Conservation (phyloP, 1,140 invertebrate genomes). For the Magallana gigas region DNA sequence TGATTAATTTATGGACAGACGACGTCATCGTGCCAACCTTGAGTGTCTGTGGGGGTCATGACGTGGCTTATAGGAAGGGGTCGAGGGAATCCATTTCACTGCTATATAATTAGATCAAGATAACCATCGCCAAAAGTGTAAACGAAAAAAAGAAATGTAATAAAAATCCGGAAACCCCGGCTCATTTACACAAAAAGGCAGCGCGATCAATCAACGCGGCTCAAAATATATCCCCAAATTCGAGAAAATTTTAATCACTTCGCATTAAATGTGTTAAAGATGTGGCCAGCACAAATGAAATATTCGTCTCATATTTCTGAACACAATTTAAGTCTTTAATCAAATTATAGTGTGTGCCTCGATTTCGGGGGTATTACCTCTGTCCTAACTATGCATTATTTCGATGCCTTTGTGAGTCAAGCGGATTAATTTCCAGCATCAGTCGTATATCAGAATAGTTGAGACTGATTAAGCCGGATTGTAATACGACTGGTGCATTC, state of each 20-base stretch:
- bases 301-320: slow-evolving; percentile 27
- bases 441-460: slow-evolving; percentile 31
- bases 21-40: slow-evolving; percentile 1
- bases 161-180: slow-evolving; percentile 32
- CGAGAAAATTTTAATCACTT: slow-evolving; percentile 38
- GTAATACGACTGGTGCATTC: slow-evolving; percentile 18
- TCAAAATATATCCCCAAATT: slow-evolving; percentile 31
- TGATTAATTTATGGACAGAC: not conserved
- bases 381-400: slow-evolving; percentile 36
- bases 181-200: slow-evolving; percentile 35
- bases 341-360: slow-evolving; percentile 33
- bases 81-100: slow-evolving; percentile 25
- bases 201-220: slow-evolving; percentile 22
- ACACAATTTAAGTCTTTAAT: slow-evolving; percentile 37
- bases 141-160: slow-evolving; percentile 38
- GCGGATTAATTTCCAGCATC: slow-evolving; percentile 35
- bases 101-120: slow-evolving; percentile 36
- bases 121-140: slow-evolving; percentile 35
- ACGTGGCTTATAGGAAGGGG: not conserved
- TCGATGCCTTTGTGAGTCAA: slow-evolving; percentile 35
- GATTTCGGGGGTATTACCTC: slow-evolving; percentile 26
- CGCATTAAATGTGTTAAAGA: slow-evolving; percentile 36
- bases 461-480: slow-evolving; percentile 27
- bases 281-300: slow-evolving; percentile 28
- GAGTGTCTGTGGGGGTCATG: not conserved